Conservation (phyloP, 2,888 invertebrate genomes). For the Ypsolopha scabrella region DNA sequence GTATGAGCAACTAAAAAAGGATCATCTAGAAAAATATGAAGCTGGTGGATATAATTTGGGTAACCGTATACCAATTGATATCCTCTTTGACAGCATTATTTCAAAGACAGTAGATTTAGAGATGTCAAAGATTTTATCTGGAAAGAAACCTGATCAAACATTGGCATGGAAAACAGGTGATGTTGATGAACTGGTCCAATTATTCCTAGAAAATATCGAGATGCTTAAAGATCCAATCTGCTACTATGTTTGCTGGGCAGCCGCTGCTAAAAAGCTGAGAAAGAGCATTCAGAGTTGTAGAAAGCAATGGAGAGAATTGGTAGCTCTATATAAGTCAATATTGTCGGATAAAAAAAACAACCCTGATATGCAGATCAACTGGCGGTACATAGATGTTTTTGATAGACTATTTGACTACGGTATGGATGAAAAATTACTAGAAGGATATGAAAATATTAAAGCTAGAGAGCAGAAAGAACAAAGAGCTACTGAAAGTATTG, state of each 20-base stretch:
- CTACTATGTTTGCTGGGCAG: conserved; percentile 48
- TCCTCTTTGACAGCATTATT: conserved; percentile 49
- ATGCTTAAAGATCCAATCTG: conserved; percentile 48
- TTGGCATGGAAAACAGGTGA: conserved; percentile 29
- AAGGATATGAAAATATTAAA: conserved; percentile 29
- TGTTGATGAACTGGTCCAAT: conserved; percentile 41
- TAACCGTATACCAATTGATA: conserved; percentile 34
- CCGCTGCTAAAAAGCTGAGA: conserved; percentile 28
- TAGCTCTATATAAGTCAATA: conserved; percentile 35
- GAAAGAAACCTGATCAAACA: conserved; percentile 9
- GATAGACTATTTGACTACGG: conserved; percentile 60
- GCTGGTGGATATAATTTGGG: conserved; percentile 30
- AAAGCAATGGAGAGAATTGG: conserved; percentile 42
- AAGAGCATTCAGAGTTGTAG: conserved; percentile 26
- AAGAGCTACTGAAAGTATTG: too few relatives aligned
- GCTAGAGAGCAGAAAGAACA: conserved; percentile 11
- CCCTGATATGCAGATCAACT: conserved; percentile 52
- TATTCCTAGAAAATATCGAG: conserved; percentile 41
- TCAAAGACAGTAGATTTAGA: conserved; percentile 33
- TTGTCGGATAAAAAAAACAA: conserved; percentile 51
- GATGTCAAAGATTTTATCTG: conserved; percentile 14
- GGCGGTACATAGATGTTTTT: conserved; percentile 57
- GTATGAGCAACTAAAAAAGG: conserved; percentile 29
- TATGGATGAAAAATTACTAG: conserved; percentile 41
- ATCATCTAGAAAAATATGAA: conserved; percentile 34